Evolutionary conservation across 2,888 invertebrate genomes (phyloP), one percentile per base, ranked within the genome.

Genomic region (Diplazon laetatorius): DNA sequence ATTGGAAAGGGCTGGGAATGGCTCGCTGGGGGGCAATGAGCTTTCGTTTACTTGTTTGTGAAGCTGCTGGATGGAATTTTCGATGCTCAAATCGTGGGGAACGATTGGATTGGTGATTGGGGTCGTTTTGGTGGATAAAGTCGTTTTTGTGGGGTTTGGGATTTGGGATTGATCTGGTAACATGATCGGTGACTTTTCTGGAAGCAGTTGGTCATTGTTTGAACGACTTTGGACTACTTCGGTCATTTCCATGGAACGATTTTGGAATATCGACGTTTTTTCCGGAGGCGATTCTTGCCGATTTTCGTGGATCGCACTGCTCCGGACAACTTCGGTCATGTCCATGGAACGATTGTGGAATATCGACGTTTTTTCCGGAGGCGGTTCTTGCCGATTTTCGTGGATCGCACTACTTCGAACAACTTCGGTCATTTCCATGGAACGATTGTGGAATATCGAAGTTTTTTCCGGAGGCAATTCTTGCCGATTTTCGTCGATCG

Each of bases 81-180:
- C 14, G 14, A 55, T 16, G 12, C n/a, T 42, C n/a, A n/a, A 22
- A 50, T 22, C n/a, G 12, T 20, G 20, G 0, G 20, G 22, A 9
- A 50, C 20, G n/a, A n/a, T n/a, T n/a, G n/a, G n/a, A n/a, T n/a
- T n/a, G n/a, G n/a, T n/a, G n/a, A n/a, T n/a, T n/a, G n/a, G n/a
- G n/a, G n/a, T n/a, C n/a, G n/a, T n/a, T n/a, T n/a, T n/a, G n/a
- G n/a, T n/a, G n/a, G n/a, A n/a, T n/a, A n/a, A n/a, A n/a, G n/a
- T n/a, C n/a, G 4, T 50, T 50, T 50, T 12, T 9, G 22, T 10
- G 10, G 1, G n/a, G n/a, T n/a, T n/a, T n/a, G n/a, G n/a, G n/a
- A n/a, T n/a, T n/a, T n/a, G n/a, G 9, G 73, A 37, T 37, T 57
- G 48, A 22, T 73, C 37, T 9, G 57, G 46, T 22, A 66, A 73